Evolutionary conservation across 2,888 invertebrate species (phyloP).

Genomic region (Boloria selene): DNA sequence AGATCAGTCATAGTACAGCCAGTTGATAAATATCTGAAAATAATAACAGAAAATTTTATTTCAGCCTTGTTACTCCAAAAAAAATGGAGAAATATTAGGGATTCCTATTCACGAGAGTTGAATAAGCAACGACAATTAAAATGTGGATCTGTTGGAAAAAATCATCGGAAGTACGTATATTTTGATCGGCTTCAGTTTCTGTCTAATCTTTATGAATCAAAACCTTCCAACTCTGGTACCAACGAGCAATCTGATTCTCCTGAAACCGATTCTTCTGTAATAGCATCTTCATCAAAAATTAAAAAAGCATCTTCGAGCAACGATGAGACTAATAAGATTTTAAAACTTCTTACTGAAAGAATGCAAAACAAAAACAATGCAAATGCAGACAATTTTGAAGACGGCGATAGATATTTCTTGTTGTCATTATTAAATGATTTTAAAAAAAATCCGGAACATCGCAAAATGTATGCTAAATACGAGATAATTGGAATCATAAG

Average conservation of each 20-base stretch:
- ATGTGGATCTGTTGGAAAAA: constrained; percentile 5
- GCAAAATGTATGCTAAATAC: too few species aligned
- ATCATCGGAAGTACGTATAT: constrained; percentile 8
- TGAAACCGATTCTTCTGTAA: constrained; percentile 11
- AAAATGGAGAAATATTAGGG: constrained; percentile 21
- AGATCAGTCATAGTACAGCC: constrained; percentile 7
- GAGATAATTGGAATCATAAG: too few species aligned
- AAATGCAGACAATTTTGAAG: too few species aligned
- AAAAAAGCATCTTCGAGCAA: constrained; percentile 9
- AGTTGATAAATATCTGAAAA: constrained; percentile 10
- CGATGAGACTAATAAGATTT: constrained; percentile 10
- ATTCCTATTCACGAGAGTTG: constrained; percentile 9
- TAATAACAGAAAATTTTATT: not conserved
- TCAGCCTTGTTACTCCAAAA: too few species aligned
- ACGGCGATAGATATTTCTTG: too few species aligned
- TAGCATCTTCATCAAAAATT: constrained; percentile 11
- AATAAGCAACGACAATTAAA: constrained; percentile 2
- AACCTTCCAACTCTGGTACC: not conserved
- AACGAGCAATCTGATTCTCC: constrained; percentile 6
- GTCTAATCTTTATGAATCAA: constrained; percentile 10
- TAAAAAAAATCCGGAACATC: too few species aligned
- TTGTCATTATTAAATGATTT: too few species aligned
- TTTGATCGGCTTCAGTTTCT: constrained; percentile 9
- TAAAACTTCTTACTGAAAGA: constrained; percentile 7
- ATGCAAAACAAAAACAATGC: too few species aligned